Evolutionary conservation across 2,888 invertebrate species (phyloP).

Genomic region (Chloroclysta siterata): DNA sequence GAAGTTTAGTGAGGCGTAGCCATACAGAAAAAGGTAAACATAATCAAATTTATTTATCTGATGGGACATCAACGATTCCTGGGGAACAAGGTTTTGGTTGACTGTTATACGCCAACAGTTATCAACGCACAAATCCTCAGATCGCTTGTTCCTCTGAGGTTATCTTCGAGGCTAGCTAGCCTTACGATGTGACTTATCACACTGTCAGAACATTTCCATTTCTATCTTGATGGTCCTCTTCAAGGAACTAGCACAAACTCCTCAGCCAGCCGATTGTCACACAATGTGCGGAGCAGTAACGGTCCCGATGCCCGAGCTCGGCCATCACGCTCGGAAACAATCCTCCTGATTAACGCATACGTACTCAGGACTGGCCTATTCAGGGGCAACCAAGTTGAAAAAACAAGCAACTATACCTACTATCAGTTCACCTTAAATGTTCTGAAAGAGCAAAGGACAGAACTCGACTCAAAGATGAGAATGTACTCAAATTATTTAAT

Average conservation of each 20-base stretch:
- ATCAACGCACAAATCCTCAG: not conserved
- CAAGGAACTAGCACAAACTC: constrained; percentile 14
- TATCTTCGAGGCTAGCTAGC: too few species aligned
- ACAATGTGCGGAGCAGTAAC: constrained; percentile 25
- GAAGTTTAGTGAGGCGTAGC: too few species aligned
- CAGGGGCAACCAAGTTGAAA: not conserved
- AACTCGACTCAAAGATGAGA: too few species aligned
- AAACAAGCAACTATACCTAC: not conserved
- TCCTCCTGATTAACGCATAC: constrained; percentile 32
- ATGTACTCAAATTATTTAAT: too few species aligned
- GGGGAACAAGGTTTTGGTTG: too few species aligned
- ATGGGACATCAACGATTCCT: too few species aligned
- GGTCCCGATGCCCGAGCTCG: constrained; percentile 23
- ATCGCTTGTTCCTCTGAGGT: not conserved
- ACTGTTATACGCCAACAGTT: too few species aligned
- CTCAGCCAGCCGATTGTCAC: constrained; percentile 20
- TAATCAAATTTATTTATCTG: too few species aligned
- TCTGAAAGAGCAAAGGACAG: too few species aligned
- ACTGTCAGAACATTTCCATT: not conserved
- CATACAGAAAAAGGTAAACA: too few species aligned
- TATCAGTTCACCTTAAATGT: too few species aligned
- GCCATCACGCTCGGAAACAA: constrained; percentile 30
- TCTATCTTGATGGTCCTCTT: constrained; percentile 1
- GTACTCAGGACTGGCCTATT: constrained; percentile 12
- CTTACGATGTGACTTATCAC: too few species aligned